Evolutionary conservation across 1,140 invertebrate species (phyloP), one percentile per base, ranked within the genome.

Genomic region (Copidosoma floridanum): DNA sequence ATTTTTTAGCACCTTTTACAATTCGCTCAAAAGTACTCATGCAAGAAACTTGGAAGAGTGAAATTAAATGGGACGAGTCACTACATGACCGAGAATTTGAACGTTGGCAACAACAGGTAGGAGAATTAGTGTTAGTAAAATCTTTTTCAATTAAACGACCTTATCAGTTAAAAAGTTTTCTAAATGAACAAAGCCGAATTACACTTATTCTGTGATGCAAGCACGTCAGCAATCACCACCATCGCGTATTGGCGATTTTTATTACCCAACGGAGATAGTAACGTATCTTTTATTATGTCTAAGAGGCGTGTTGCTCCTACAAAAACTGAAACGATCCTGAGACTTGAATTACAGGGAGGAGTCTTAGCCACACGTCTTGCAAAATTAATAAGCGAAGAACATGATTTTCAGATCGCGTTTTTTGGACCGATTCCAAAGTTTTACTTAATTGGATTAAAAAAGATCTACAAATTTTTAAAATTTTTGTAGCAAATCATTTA

Each of bases 1-100:
- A 74, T 24, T 71, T 74, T 52, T 24, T 79, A 7, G 52, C 68
- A 8, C 72, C 74, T 14, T 70, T 75, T 41, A 65, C 56, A 12
- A 71, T 77, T 27, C 68, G 65, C 43, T 41, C 61, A 27, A 77
- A 77, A 69, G 71, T 76, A 10, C 38, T 79, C 2, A 46, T 79
- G 1, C 77, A 78, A 66, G 58, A 72, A 10, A 55, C 73, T 14
- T 76, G 72, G 68, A 18, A 18, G 6, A 48, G 44, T 21, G 35
- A 38, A 27, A 44, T 61, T 2, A 10, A 14, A 11, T 65, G 63
- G 58, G 53, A 65, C 29, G 32, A 41, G 4, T 2, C 2, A 23
- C 29, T 61, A 4, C 23, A 6, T 3, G 26, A 48, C 5, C n/a
- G 32, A n/a, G 26, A 48, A 16, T 18, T 3, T 12, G 12, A 3